Conservation (phyloP, 2,113 vertebrate species). For the Megaptera novaeangliae region DNA sequence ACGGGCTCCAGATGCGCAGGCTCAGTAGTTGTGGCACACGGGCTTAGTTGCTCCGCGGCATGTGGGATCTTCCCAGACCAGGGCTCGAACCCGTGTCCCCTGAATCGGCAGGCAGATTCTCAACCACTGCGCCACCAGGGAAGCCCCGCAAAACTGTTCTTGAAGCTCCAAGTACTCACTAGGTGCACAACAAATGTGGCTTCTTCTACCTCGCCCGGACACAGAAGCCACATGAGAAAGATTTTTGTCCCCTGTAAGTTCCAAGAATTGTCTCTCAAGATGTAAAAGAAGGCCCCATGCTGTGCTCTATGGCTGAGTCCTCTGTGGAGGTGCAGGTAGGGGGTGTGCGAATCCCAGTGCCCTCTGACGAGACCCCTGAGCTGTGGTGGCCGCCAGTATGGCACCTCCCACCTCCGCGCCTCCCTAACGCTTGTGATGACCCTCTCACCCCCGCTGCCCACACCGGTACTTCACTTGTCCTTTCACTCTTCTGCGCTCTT, state of each 20-base stretch:
- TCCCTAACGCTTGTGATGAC: neutral
- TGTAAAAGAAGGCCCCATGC: too few species aligned
- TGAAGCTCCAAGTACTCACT: neutral
- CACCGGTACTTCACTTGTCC: too few species aligned
- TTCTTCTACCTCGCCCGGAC: neutral
- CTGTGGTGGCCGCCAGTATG: neutral
- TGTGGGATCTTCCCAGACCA: too few species aligned
- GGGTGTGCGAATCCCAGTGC: accelerated
- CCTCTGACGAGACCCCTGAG: accelerated
- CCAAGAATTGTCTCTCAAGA: neutral
- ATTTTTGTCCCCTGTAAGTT: neutral
- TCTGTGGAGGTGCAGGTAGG: neutral
- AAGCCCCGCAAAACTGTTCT: neutral
- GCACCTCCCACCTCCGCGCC: neutral
- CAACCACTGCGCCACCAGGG: neutral
- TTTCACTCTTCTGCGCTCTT: neutral
- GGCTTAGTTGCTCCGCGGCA: too few species aligned
- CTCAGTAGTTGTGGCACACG: too few species aligned
- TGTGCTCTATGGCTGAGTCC: neutral
- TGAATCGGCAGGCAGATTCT: too few species aligned
- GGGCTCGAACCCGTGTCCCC: too few species aligned
- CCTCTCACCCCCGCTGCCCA: neutral
- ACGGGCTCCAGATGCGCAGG: neutral
- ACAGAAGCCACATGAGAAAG: neutral
- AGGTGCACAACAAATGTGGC: neutral